These are phyloP conservation scores for Chaetops frenatus DNA, from an alignment of 2,113 vertebrate genomes.

Conservation along the genomic window DNA sequence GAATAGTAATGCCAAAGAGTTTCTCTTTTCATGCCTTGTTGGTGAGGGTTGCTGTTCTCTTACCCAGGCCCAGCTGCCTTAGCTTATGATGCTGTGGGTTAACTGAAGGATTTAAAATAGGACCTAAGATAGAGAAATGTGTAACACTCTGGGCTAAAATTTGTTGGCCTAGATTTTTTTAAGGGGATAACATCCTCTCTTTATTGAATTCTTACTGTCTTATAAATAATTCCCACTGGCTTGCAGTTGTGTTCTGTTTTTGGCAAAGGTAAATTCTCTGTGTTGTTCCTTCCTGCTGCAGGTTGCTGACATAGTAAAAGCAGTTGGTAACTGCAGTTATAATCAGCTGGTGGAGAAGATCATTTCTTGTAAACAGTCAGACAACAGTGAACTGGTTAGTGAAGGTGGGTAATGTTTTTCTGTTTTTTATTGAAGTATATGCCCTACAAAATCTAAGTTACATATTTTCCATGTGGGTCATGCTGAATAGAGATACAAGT, in stretches of 20 bases:
- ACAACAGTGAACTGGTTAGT: constrained; percentile 90
- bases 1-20: background rate
- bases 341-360: constrained; percentile 99
- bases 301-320: constrained; percentile 93
- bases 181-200: background rate
- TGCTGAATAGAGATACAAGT: background rate
- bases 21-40: background rate
- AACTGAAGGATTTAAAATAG: background rate
- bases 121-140: background rate
- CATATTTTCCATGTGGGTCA: background rate
- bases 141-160: background rate
- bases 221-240: background rate
- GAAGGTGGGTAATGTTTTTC: constrained; percentile 81
- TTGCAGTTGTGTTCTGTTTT: background rate
- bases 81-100: background rate
- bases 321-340: constrained; percentile 98
- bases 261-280: background rate
- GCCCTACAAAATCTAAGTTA: background rate
- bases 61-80: background rate
- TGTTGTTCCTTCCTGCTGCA: constrained; percentile 60
- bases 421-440: background rate
- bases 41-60: background rate
- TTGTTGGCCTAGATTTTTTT: background rate
- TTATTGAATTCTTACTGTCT: background rate
- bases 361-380: constrained; percentile 96